Evolutionary conservation across 2,113 vertebrate genomes (phyloP).

Genomic region (Alethe diademata): DNA sequence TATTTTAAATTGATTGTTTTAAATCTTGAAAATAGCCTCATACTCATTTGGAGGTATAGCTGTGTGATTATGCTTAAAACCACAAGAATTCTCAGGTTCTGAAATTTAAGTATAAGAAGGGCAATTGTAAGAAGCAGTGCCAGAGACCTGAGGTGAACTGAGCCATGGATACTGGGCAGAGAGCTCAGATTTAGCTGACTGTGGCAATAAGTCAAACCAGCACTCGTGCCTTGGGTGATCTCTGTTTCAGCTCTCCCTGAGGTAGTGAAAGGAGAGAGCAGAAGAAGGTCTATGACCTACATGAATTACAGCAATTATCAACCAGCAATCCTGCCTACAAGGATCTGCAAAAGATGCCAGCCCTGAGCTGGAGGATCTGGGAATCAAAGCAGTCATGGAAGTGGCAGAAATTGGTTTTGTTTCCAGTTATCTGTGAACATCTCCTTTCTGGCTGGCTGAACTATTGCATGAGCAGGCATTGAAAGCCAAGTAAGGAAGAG

Average conservation of each 20-base stretch:
- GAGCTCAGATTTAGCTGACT: conserved; percentile 51
- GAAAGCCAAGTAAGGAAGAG: neutral
- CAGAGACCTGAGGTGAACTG: conserved; percentile 17
- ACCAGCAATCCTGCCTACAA: neutral
- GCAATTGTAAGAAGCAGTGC: neutral
- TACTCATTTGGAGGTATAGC: neutral
- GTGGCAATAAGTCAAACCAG: neutral
- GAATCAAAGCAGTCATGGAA: neutral
- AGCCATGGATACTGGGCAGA: neutral
- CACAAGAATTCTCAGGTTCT: neutral
- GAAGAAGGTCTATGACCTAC: neutral
- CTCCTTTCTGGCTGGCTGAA: neutral
- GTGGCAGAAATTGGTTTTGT: neutral
- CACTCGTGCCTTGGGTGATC: neutral
- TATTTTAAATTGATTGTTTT: neutral
- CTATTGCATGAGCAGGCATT: neutral
- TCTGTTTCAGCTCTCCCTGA: neutral
- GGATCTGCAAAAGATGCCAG: neutral
- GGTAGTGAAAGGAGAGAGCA: neutral
- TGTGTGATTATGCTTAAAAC: neutral
- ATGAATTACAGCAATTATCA: neutral
- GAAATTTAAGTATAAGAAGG: neutral
- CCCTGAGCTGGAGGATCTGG: neutral
- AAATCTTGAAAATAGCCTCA: neutral
- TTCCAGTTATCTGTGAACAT: neutral